These are phyloP conservation scores for Brachypodius melanocephalos DNA, from an alignment of 2,113 vertebrate genomes.

Conservation along the genomic window DNA sequence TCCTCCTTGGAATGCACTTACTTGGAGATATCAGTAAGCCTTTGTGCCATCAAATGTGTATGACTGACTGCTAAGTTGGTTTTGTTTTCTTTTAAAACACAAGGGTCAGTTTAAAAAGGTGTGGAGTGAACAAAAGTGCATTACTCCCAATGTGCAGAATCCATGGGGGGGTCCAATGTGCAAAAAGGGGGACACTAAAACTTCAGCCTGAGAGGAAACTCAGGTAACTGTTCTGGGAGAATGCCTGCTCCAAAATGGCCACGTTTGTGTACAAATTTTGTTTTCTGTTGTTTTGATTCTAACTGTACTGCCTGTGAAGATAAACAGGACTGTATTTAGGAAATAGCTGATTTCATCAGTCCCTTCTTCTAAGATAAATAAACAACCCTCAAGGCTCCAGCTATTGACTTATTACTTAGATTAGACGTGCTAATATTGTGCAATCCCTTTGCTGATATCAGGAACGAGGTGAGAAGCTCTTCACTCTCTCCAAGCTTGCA, in stretches of 20 bases:
- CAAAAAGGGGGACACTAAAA: neutral
- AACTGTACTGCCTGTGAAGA: neutral
- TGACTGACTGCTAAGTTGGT: neutral
- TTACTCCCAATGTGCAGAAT: neutral
- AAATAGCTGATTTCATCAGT: neutral
- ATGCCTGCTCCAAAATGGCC: neutral
- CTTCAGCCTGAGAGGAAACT: neutral
- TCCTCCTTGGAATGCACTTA: neutral
- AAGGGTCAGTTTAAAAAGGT: neutral
- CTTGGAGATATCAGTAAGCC: neutral
- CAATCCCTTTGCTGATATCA: neutral
- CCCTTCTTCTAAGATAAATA: neutral
- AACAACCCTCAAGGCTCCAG: neutral
- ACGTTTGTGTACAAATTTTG: neutral
- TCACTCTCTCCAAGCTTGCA: neutral
- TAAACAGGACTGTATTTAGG: neutral
- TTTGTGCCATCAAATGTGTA: neutral
- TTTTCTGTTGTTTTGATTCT: neutral
- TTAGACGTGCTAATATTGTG: neutral
- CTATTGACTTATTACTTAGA: slow-evolving; percentile 4
- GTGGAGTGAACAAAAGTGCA: neutral
- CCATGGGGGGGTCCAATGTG: neutral
- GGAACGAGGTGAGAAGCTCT: neutral
- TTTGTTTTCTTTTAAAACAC: neutral
- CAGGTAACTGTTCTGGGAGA: neutral